Base-by-base conservation (phyloP, 2,797 vertebrate species). In the Apodemus agrarius region DNA sequence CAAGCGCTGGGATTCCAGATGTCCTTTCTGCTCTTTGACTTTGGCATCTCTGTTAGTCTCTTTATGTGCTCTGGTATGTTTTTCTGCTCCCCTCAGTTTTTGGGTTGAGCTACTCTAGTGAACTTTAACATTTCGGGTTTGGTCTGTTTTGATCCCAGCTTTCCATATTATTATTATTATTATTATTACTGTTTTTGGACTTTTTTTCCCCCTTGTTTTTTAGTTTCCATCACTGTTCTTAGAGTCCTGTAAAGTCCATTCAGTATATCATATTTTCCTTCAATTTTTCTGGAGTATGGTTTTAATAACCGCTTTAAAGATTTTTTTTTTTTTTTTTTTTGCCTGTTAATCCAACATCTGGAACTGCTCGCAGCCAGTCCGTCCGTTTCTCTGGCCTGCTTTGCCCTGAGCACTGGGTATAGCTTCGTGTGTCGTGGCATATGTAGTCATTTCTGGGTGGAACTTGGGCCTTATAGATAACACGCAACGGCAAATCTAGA, bases 41-140 rank as follows among this genome's bases (percentile, higher is more conserved):
- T 40, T 63, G 59, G 34, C 29, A 21, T 43, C 37, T 83, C 61
- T 85, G 2, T 17, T 84, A 7, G 37, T 57, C 12, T 84, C 40
- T 94, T 96, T 16, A 37, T 43, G 46, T 81, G 89, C 31, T 83
- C 37, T 11, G 26, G 24, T 80, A 14, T 93, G 94, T 95, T 22
- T 22, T 95, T 93, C 61, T 69, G 8, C 54, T 29, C 31, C 89
- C 16, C 74, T 37, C 59, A 84, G 13, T 24, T 76, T 52, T 61
- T 81, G 82, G 22, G 26, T n/a, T 92, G 93, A 85, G 16, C 34
- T 84, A 37, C 57, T 65, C 26, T 57, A 59, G 57, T 76, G 14
- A 89, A 91, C 79, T 92, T 91, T 82, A 6, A 94, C 89, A 54
- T 95, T 85, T 90, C 49, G 93, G 4, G 82, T 91, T 89, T 89